Base-by-base conservation (phyloP, 2,797 vertebrate genomes). In the Clarias fuscus region DNA sequence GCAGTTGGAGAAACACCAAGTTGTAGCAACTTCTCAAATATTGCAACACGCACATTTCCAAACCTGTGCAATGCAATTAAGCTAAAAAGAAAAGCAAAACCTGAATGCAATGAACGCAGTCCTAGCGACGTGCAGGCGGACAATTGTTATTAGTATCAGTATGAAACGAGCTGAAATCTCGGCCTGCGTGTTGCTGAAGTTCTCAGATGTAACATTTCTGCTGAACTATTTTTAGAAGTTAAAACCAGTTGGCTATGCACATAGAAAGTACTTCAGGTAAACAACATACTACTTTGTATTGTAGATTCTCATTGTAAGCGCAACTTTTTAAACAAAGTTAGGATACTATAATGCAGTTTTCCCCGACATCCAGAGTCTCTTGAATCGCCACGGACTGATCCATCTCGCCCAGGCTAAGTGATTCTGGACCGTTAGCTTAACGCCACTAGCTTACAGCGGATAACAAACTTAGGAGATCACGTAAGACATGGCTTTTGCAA, bases 311-410 rank as follows among this genome's bases (percentile, higher is more conserved):
- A 64, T n/a, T 20, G 62, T 18, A 65, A 65, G 64, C 2, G 18
- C 7, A 53, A 20, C 7, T 67, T 82, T 15, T 2, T 0, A 81
- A 82, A 53, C 78, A 48, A 53, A 85, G 1, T 18, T 56, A 98
- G 96, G 97, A 99, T 99, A 99, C 96, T 92, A 95, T 93, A 67
- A 93, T 78, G 93, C 97, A 99, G 62, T 94, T 95, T 73, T 97
- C 96, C 0, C 88, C 94, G 3, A 73, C 89, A 5, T 89, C 90
- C 90, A 99, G 93, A 87, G 96, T 95, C 92, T 98, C 97, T 89
- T 98, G 97, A 91, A 99, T 96, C 0, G 96, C 97, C 62, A 96
- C 94, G 30, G 98, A 98, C 90, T 98, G 97, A 92, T 99, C 98
- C 98, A 99, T 98, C 3, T 77, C 64, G 64, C 40, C 33, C 48